Base-by-base conservation (phyloP, 53 echinoderm and acorn worm species). In the Luidia sarsii region DNA sequence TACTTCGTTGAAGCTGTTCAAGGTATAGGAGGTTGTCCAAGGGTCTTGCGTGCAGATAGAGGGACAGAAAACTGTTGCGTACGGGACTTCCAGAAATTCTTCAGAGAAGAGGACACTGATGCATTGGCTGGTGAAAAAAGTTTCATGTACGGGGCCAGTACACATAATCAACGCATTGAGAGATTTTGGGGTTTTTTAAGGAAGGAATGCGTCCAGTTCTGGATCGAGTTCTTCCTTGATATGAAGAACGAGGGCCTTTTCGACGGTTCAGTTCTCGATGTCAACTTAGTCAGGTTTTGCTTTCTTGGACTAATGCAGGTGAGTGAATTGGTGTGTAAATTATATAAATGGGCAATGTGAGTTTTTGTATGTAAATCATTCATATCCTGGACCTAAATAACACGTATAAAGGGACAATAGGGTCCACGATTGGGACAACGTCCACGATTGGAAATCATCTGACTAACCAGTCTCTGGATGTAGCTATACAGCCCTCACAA, bases 251-350 rank as follows among this genome's bases (percentile, higher is more conserved):
- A 67, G 33, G 90, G 82, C 39, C 39, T 68, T 37, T 84, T 85
- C 38, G 81, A 54, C 80, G 86, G 81, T 15, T 61, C 80, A 29
- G 50, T 80, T 63, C 64, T 89, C 16, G 89, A 89, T 79, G 85
- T 85, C 49, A 80, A 70, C 50, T 79, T 89, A 28, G 55, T 89
- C 48, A 84, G 59, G 22, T 89, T 89, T 80, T 89, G 89, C 25
- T 89, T 89, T 53, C 69, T 80, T 62, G 65, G 72, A 39, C 29
- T 89, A n/a, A 69, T 89, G 39, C 89, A 89, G 81, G 89, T 89
- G 63, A 79, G 61, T 6, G 45, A n/a, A 30, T 63, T 23, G 57
- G 11, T 41, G 41, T 41, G 41, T 41, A 41, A 41, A 41, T 41
- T 41, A 41, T 41, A 7, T 7, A 41, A 41, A 6, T 41, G 41